Base-by-base conservation (phyloP, 2,888 invertebrate species). In the Papilio demoleus region DNA sequence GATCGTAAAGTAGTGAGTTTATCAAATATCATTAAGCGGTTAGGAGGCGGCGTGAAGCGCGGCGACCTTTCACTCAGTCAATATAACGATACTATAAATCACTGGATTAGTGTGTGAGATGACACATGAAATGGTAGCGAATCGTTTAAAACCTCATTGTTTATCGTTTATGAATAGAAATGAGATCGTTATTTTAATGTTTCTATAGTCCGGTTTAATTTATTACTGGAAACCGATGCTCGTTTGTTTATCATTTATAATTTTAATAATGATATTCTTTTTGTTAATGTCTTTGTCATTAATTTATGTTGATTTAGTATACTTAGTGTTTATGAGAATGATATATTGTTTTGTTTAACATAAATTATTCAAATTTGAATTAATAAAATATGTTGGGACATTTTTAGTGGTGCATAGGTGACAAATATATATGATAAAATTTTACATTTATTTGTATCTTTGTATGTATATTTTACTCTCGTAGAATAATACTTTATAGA, bases 21-120 rank as follows among this genome's bases (percentile, higher is more conserved):
- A 69, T 70, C 67, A 65, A 67, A 70, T 68, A 50, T 11, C 50
- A 64, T 63, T 50, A 50, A 34, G 50, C 63, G 36, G 50, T 36
- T 50, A 53, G 50, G 24, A n/a, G 5, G 42, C 42, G 42, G 22
- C 50, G 19, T 50, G 60, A 60, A 47, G 42, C 47, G 59, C 47
- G 40, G 36, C 71, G 73, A 75, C 73, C 73, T 75, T 74, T 75
- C 70, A 69, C 73, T 74, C 67, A 66, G 72, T 76, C 74, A 77
- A 73, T 67, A 65, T 61, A 67, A 71, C 74, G 71, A 71, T 67
- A 65, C 58, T 59, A 71, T 73, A 73, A 74, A 74, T 74, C 67
- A 72, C 72, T 68, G 71, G 62, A 70, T 66, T 67, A 70, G 47
- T 64, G 31, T 70, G 58, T 62, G 64, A 68, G 70, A 67, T 61